A percentile compares a stretch with the other conserved stretches of the same genome.
phyloP scores from a whole-genome alignment of 2,888 invertebrate genomes.

The Pediacus dermestoides region DNA sequence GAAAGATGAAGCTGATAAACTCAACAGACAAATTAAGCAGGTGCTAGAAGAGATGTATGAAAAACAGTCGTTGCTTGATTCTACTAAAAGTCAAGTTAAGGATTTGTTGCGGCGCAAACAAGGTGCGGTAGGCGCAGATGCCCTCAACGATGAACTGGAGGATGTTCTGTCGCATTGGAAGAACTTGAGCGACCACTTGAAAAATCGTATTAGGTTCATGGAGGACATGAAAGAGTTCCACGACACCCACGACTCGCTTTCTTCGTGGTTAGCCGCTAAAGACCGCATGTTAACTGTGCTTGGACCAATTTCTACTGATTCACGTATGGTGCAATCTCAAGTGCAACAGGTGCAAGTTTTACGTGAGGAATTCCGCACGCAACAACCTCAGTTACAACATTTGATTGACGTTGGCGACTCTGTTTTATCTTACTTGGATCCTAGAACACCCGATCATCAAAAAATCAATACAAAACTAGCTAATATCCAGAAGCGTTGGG shows the following conservation, averaged over 20 bases:
- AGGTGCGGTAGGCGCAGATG: slow-evolving; percentile 78
- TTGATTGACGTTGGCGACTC: slow-evolving; percentile 77
- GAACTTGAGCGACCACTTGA: slow-evolving; percentile 78
- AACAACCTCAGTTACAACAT: slow-evolving; percentile 85
- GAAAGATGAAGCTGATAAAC: slow-evolving; percentile 89
- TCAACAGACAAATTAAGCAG: slow-evolving; percentile 74
- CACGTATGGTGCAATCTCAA: slow-evolving; percentile 92
- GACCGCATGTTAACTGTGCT: slow-evolving; percentile 93
- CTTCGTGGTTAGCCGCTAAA: slow-evolving; percentile 86
- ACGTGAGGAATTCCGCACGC: slow-evolving; percentile 90
- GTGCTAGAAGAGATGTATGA: slow-evolving; percentile 90
- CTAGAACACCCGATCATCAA: slow-evolving; percentile 59
- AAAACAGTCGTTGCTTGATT: slow-evolving; percentile 85
- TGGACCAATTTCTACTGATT: slow-evolving; percentile 94
- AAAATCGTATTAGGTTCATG: slow-evolving; percentile 67
- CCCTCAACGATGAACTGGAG: slow-evolving; percentile 78
- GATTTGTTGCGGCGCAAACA: slow-evolving; percentile 83
- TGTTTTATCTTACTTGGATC: slow-evolving; percentile 59
- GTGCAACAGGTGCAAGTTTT: slow-evolving; percentile 93
- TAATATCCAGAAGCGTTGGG: slow-evolving; percentile 73
- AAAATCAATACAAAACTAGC: slow-evolving; percentile 69
- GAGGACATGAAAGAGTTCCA: slow-evolving; percentile 90
- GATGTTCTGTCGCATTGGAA: slow-evolving; percentile 82
- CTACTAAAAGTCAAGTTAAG: slow-evolving; percentile 82
- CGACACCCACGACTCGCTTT: slow-evolving; percentile 80